Conservation (phyloP, 2,797 vertebrate genomes). For the Malurus leucopterus region DNA sequence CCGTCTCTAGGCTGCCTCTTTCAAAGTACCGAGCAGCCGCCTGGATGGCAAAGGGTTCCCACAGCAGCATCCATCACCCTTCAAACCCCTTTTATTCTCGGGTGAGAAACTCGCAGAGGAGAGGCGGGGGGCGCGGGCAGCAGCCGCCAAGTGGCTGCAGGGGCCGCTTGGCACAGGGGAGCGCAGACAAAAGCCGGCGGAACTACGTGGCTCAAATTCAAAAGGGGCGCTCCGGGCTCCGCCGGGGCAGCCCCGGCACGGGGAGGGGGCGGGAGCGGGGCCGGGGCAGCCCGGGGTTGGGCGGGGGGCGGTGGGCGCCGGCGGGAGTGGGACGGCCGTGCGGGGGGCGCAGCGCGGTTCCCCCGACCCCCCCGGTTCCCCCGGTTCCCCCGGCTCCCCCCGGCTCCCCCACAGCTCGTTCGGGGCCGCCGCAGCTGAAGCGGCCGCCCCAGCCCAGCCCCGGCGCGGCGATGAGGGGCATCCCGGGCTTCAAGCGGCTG, state of each 20-base stretch:
- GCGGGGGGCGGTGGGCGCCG: not conserved
- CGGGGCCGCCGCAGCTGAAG: not conserved
- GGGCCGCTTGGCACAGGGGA: constrained; percentile 26
- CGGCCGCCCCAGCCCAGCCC: not conserved
- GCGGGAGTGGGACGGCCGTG: not conserved
- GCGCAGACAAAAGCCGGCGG: constrained; percentile 56
- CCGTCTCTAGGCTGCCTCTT: not conserved
- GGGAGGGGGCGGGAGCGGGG: not conserved
- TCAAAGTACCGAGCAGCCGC: not conserved
- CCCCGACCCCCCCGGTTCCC: too few relatives aligned
- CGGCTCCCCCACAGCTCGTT: not conserved
- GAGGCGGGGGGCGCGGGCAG: not conserved
- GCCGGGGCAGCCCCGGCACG: not conserved
- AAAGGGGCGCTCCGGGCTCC: not conserved
- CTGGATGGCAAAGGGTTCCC: not conserved
- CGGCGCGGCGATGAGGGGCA: constrained; percentile 20
- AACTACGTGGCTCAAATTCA: constrained; percentile 28
- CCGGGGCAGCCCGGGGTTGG: not conserved
- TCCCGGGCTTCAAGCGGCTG: constrained; percentile 69
- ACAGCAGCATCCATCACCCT: not conserved
- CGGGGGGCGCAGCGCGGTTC: not conserved
- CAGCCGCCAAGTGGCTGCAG: constrained; percentile 31
- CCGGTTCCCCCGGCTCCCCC: too few relatives aligned
- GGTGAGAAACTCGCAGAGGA: constrained; percentile 4
- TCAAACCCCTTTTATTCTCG: not conserved